Evolutionary conservation across 2,113 vertebrate species (phyloP).

Genomic region (Upupa epops): DNA sequence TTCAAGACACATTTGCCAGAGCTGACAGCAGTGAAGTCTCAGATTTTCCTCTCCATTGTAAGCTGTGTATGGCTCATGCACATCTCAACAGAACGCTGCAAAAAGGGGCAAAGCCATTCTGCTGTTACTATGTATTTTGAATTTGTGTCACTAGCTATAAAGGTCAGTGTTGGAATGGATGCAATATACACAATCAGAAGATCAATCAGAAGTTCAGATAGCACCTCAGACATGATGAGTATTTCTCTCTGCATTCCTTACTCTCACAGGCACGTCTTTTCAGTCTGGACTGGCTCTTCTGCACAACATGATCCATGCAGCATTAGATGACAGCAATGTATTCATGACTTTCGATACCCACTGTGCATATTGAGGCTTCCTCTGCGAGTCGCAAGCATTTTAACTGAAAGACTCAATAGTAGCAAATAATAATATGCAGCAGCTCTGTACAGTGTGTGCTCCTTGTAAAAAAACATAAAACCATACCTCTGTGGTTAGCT

Average conservation of each 20-base stretch:
- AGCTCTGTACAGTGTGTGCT: neutral
- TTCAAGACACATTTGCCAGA: neutral
- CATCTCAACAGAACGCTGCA: neutral
- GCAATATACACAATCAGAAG: neutral
- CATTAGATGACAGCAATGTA: neutral
- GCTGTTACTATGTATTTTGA: neutral
- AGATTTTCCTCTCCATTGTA: neutral
- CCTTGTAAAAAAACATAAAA: neutral
- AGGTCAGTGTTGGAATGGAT: neutral
- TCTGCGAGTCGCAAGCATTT: neutral
- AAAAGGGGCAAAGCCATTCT: neutral
- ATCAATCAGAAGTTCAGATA: neutral
- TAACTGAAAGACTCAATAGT: neutral
- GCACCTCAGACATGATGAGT: neutral
- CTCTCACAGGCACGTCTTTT: neutral
- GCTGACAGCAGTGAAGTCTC: neutral
- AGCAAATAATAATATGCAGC: neutral
- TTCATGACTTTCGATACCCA: fast-evolving
- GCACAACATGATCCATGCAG: neutral
- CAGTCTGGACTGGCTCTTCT: neutral
- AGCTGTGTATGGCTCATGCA: fast-evolving
- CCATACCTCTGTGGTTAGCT: neutral
- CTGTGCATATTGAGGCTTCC: neutral
- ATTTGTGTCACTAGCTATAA: neutral
- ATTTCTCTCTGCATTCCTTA: neutral